Evolutionary conservation across 1,140 invertebrate genomes (phyloP).

Genomic region (Camponotus floridanus): DNA sequence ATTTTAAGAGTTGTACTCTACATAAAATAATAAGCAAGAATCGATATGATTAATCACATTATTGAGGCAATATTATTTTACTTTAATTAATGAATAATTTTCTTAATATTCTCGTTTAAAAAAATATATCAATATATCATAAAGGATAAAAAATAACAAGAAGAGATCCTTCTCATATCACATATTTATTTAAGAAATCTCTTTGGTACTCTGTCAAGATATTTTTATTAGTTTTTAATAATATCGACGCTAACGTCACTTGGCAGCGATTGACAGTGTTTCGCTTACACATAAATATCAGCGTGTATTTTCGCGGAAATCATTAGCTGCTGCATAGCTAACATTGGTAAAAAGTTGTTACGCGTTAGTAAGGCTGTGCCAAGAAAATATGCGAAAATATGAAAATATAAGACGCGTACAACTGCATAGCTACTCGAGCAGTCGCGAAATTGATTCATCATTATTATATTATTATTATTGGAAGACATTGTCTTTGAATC

Average conservation of each 20-base stretch:
- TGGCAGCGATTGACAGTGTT: constrained; percentile 41
- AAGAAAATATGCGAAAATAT: constrained; percentile 38
- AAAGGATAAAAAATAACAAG: neutral
- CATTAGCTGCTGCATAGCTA: constrained; percentile 37
- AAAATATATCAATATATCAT: too few species aligned
- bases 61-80: too few species aligned
- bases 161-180: constrained; percentile 53
- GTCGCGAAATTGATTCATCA: neutral
- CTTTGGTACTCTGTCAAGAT: constrained; percentile 64
- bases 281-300: constrained; percentile 12
- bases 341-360: constrained; percentile 35
- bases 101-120: too few species aligned
- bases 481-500: constrained; percentile 9
- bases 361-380: constrained; percentile 56
- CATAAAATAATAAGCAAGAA: too few species aligned
- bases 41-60: too few species aligned
- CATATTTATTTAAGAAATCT: constrained; percentile 71
- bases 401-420: constrained; percentile 48
- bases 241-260: constrained; percentile 55
- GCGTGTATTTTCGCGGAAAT: constrained; percentile 46
- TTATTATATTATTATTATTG: constrained; percentile 4
- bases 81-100: too few species aligned
- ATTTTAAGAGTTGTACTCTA: too few species aligned
- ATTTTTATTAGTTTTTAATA: constrained; percentile 62
- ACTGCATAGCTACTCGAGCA: constrained; percentile 14